Evolutionary conservation across 2,888 invertebrate species (phyloP).

Genomic region (Drosophila nr. fundita): DNA sequence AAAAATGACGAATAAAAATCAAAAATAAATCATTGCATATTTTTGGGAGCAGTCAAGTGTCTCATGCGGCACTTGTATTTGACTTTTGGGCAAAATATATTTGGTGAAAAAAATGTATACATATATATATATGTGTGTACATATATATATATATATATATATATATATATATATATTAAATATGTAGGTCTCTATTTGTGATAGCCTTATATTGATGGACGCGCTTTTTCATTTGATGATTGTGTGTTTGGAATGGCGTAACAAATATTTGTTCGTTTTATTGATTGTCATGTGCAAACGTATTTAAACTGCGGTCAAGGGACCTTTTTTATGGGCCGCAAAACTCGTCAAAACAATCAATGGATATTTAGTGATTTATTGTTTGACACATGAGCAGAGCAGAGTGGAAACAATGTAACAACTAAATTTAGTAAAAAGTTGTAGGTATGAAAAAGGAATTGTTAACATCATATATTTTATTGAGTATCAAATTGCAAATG

Average conservation of each 20-base stretch:
- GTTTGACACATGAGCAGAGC: conserved; percentile 1
- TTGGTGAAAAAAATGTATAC: not conserved
- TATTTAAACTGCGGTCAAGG: conserved; percentile 42
- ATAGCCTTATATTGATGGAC: conserved; percentile 55
- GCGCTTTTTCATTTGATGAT: conserved; percentile 69
- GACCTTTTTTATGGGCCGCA: conserved; percentile 16
- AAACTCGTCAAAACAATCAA: conserved; percentile 36
- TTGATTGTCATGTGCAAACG: conserved; percentile 50
- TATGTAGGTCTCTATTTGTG: conserved; percentile 2
- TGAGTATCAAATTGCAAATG: not conserved
- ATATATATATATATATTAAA: conserved; percentile 4
- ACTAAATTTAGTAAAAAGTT: conserved; percentile 9
- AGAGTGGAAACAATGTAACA: not conserved
- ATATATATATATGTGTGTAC: not conserved
- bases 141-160: not conserved
- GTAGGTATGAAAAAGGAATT: not conserved
- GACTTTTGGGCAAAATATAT: conserved; percentile 15
- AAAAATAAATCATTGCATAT: conserved; percentile 27
- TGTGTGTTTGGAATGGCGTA: conserved; percentile 59
- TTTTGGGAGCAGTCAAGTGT: conserved; percentile 50
- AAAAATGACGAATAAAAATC: conserved; percentile 2
- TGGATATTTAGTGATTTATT: conserved; percentile 41
- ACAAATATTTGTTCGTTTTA: conserved; percentile 60
- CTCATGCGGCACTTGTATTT: conserved; percentile 38
- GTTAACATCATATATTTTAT: not conserved